Conservation (phyloP, 2,113 vertebrate genomes). For the Cromileptes altivelis region DNA sequence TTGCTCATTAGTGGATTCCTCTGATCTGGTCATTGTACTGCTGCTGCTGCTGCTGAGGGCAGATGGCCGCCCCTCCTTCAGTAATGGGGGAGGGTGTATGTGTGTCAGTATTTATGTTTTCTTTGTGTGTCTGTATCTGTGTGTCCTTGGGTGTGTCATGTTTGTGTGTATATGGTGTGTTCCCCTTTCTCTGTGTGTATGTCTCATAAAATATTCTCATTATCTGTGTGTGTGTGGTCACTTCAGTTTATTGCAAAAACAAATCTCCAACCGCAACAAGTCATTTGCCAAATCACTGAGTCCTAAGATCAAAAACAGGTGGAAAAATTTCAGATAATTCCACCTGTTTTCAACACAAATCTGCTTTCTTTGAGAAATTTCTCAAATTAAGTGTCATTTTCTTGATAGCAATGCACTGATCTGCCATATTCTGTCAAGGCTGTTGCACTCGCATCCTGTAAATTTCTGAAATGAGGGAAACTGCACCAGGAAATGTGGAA, state of each 20-base stretch:
- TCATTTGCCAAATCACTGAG: constrained; percentile 4
- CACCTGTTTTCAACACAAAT: not conserved
- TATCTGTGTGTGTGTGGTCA: not conserved
- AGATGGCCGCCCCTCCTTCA: constrained; percentile 77
- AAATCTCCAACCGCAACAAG: constrained; percentile 19
- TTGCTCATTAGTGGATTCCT: constrained; percentile 57
- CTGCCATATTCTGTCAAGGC: constrained; percentile 1
- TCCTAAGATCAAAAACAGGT: not conserved
- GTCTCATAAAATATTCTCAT: not conserved
- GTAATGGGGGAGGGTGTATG: constrained; percentile 50
- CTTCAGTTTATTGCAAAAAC: not conserved
- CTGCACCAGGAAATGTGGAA: not conserved
- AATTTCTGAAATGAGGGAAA: constrained; percentile 41
- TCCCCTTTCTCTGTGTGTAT: constrained; percentile 15
- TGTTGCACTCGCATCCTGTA: not conserved
- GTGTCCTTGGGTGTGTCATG: constrained; percentile 19
- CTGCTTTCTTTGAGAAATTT: not conserved
- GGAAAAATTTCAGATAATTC: not conserved
- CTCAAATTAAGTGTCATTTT: constrained; percentile 15
- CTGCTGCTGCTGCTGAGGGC: constrained; percentile 64
- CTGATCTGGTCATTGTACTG: constrained; percentile 74
- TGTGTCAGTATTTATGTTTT: constrained; percentile 32
- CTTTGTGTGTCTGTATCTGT: constrained; percentile 32
- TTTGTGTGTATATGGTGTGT: constrained; percentile 15
- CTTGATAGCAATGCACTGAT: not conserved